A percentile compares a stretch with the other conserved stretches of the same genome.
Conservation (phyloP, 2,113 vertebrate species). For the Steatornis caripensis region DNA sequence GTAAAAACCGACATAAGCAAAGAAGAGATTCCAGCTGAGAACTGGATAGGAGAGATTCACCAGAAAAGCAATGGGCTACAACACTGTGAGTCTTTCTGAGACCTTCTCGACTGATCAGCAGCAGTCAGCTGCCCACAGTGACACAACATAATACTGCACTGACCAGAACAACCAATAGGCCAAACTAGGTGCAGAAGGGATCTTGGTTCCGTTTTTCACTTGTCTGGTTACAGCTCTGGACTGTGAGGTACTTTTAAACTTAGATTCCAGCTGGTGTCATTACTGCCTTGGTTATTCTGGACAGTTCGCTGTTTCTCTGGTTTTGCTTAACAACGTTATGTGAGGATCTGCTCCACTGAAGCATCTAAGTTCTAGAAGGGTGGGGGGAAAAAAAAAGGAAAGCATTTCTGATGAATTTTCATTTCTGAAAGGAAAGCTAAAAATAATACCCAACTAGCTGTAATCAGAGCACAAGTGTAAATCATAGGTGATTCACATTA, state of each 20-base stretch:
- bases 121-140: background rate
- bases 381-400: background rate
- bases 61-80: background rate
- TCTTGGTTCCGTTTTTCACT: background rate
- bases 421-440: slow-evolving; percentile 42
- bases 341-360: background rate
- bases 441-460: slow-evolving; percentile 5
- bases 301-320: background rate
- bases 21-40: background rate
- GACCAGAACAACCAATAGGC: background rate
- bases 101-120: background rate
- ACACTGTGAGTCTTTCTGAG: background rate
- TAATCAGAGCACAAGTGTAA: slow-evolving; percentile 22
- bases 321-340: background rate
- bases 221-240: background rate
- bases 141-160: background rate
- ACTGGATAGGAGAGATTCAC: background rate
- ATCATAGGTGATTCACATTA: background rate
- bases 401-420: background rate
- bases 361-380: background rate
- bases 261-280: background rate
- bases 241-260: background rate
- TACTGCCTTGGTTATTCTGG: background rate
- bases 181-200: background rate
- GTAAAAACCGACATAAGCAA: background rate